Evolutionary conservation across 2,888 invertebrate genomes (phyloP), one percentile per base, ranked within the genome.

Genomic region (Eupithecia tripunctaria): DNA sequence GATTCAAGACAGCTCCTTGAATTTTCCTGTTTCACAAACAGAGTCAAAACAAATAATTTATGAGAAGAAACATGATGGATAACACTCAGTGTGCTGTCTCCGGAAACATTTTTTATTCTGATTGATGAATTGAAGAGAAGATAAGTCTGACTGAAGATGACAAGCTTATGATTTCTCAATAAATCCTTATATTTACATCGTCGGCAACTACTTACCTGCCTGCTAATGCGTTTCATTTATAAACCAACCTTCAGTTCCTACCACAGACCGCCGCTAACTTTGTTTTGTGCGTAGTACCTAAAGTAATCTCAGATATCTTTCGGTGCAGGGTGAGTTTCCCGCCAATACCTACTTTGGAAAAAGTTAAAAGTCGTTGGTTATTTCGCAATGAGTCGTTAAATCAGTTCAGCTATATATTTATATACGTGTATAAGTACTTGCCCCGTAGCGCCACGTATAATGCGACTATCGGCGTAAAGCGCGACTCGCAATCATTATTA

Each of bases 401-500:
- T 32, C 51, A 21, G 21, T 18, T 32, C 4, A 18, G 32, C n/a
- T 32, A 60, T 21, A 59, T 3, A 18, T 62, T 32, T 32, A 60
- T 21, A 59, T 3, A 59, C 27, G n/a, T n/a, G n/a, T n/a, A n/a
- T n/a, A 29, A 32, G 6, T 18, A 60, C 6, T 60, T 0, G n/a
- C n/a, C 47, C 1, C 18, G 29, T 18, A 60, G 25, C n/a, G 6
- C 21, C 12, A 60, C 43, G 70, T 36, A 5, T n/a, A 67, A 72
- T 36, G 72, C 65, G 69, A 70, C 62, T 68, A 64, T 70, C 51
- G 41, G 18, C 29, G 59, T 43, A 56, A 71, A 65, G 60, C 70
- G 75, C 32, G 18, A 63, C 74, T 74, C 68, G 70, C 71, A 73
- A 71, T 67, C 47, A 76, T 70, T 73, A 67, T 74, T 72, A 70